Percentiles rank a stretch among this genome's conserved stretches.
These are phyloP conservation scores for Fopius arisanus DNA, from an alignment of 1,140 invertebrate species.

Conservation along the genomic window DNA sequence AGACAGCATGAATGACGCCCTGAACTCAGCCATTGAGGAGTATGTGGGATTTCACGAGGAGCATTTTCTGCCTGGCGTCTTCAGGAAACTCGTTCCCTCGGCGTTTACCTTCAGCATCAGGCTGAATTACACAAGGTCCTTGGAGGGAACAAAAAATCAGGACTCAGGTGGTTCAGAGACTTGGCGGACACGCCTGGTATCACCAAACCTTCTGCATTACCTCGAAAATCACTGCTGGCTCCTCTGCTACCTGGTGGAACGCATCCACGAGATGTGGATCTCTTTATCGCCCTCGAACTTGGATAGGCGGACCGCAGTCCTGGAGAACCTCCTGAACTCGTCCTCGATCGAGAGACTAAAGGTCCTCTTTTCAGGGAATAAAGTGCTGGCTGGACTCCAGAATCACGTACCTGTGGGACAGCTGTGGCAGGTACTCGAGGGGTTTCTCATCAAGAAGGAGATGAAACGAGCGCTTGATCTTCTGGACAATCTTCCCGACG, in stretches of 20 bases:
- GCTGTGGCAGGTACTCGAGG: constrained; percentile 49
- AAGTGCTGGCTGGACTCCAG: constrained; percentile 61
- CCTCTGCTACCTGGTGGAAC: constrained; percentile 66
- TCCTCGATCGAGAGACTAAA: constrained; percentile 56
- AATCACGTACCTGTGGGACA: constrained; percentile 48
- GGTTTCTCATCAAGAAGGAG: constrained; percentile 36
- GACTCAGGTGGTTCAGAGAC: constrained; percentile 1
- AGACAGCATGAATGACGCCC: constrained; percentile 43
- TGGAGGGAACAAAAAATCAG: neutral
- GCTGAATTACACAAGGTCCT: constrained; percentile 35
- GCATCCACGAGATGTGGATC: constrained; percentile 59
- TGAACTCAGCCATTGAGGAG: constrained; percentile 38
- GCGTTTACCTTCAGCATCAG: constrained; percentile 41
- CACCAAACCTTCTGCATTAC: constrained; percentile 64
- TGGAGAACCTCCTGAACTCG: constrained; percentile 62
- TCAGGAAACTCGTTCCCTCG: too few relatives aligned
- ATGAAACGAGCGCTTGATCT: constrained; percentile 45
- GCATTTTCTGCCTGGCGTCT: neutral
- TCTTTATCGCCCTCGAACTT: constrained; percentile 47
- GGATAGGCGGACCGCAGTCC: constrained; percentile 48
- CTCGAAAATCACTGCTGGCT: constrained; percentile 68
- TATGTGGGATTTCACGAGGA: constrained; percentile 44
- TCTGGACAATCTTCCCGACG: constrained; percentile 46
- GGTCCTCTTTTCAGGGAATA: constrained; percentile 62
- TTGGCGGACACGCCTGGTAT: constrained; percentile 43